Percentiles rank a stretch among this genome's conserved stretches.
phyloP scores from a whole-genome alignment of 2,113 vertebrate genomes.

The Neodontobutis hainanensis region DNA sequence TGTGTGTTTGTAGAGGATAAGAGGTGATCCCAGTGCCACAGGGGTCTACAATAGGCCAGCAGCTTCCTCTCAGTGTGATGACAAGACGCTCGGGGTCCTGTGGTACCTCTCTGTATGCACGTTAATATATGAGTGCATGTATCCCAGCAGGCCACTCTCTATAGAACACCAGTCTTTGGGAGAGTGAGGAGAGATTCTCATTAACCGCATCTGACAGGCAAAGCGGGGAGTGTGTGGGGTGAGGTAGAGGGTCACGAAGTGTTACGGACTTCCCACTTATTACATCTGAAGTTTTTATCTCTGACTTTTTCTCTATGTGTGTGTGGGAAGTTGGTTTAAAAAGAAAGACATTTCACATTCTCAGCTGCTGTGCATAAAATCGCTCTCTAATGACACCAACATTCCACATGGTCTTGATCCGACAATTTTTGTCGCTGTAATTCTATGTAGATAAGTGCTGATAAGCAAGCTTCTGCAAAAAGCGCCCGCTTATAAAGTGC shows the following conservation, averaged over 20 bases:
- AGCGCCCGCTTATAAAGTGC: conserved; percentile 28
- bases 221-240: conserved; percentile 60
- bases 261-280: conserved; percentile 46
- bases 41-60: conserved; percentile 70
- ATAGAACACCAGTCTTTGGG: conserved; percentile 55
- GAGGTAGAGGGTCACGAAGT: conserved; percentile 62
- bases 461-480: conserved; percentile 45
- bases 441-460: conserved; percentile 42
- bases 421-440: conserved; percentile 23
- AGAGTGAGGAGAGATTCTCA: conserved; percentile 53
- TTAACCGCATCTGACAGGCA: conserved; percentile 73
- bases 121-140: conserved; percentile 37
- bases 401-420: conserved; percentile 22
- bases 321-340: conserved; percentile 23
- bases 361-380: conserved; percentile 2
- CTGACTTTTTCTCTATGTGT: conserved; percentile 1
- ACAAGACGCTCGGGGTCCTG: conserved; percentile 61
- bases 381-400: conserved; percentile 13
- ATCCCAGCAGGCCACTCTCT: conserved; percentile 65
- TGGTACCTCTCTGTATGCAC: conserved; percentile 36
- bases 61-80: conserved; percentile 65
- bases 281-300: conserved; percentile 50
- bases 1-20: conserved; percentile 52
- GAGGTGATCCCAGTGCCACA: conserved; percentile 66
- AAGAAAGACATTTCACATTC: conserved; percentile 2